Percentiles rank a stretch among this genome's conserved stretches.
Evolutionary conservation across 2,888 invertebrate species (phyloP).

Genomic region (Philhelius pedissequus): DNA sequence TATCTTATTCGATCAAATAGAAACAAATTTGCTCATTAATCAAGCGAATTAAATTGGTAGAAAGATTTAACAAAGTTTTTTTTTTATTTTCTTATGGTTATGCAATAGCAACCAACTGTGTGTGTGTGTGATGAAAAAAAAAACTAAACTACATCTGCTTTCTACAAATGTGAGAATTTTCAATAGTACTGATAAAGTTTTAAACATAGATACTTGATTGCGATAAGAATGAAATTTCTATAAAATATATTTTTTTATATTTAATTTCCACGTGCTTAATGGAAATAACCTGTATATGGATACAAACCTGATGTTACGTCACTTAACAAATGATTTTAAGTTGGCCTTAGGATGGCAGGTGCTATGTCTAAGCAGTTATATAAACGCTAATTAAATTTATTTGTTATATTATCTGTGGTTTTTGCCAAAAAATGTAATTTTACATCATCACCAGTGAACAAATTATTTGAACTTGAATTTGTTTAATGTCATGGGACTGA

Average conservation of each 20-base stretch:
- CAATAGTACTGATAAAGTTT: background rate
- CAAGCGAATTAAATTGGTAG: background rate
- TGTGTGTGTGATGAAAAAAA: slow-evolving; percentile 20
- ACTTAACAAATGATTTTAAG: slow-evolving; percentile 28
- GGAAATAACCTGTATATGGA: slow-evolving; percentile 2
- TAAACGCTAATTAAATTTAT: slow-evolving; percentile 52
- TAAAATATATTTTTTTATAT: slow-evolving; percentile 1
- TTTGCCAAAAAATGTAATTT: background rate
- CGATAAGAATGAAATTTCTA: background rate
- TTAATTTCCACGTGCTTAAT: slow-evolving; percentile 47
- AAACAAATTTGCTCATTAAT: background rate
- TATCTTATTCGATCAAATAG: background rate
- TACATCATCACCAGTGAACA: background rate
- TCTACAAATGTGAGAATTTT: background rate
- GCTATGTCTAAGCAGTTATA: slow-evolving; percentile 31
- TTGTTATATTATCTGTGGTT: slow-evolving; percentile 11
- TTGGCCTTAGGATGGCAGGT: slow-evolving; percentile 32
- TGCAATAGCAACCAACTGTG: slow-evolving; percentile 35
- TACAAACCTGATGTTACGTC: slow-evolving; percentile 36
- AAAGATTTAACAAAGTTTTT: background rate
- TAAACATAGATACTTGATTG: background rate
- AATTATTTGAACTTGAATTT: background rate
- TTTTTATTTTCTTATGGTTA: slow-evolving; percentile 25
- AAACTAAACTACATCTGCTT: background rate
- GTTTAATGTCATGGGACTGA: background rate